phyloP scores from a whole-genome alignment of 2,888 invertebrate genomes.

The Cosmia trapezina region DNA sequence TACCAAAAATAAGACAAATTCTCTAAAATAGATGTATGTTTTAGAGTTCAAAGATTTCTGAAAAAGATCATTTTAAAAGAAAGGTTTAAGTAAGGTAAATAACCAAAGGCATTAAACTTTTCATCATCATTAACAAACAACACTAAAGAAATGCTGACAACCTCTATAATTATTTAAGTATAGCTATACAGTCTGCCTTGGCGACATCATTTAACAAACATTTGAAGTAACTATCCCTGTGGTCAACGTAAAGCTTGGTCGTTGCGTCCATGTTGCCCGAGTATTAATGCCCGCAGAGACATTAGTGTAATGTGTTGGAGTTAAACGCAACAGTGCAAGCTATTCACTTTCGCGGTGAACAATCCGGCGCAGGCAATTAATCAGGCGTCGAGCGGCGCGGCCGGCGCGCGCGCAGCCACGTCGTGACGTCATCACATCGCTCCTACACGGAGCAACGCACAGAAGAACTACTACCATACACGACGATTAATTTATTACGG shows the following conservation, averaged over 20 bases:
- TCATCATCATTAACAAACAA: too few species aligned
- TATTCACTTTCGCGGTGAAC: conserved; percentile 60
- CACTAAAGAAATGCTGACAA: not conserved
- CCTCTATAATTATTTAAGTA: not conserved
- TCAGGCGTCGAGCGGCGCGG: conserved; percentile 22
- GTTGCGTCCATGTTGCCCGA: conserved; percentile 2
- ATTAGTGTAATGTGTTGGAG: conserved; percentile 24
- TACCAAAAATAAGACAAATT: too few species aligned
- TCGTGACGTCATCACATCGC: conserved; percentile 38
- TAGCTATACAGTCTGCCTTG: not conserved
- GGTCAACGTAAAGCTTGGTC: not conserved
- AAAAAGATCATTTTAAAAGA: not conserved
- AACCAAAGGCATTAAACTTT: not conserved
- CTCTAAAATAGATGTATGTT: too few species aligned
- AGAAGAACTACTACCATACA: conserved; percentile 8
- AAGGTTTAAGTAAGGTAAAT: not conserved
- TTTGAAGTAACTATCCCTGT: not conserved
- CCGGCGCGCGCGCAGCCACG: conserved; percentile 22
- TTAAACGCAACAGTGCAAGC: conserved; percentile 46
- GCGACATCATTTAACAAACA: conserved; percentile 9
- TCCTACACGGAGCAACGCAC: not conserved
- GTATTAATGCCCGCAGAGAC: conserved; percentile 13
- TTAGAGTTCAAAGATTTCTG: too few species aligned
- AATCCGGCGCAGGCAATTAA: conserved; percentile 52
- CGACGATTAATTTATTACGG: not conserved